Evolutionary conservation across 2,797 vertebrate genomes (phyloP), one percentile per base, ranked within the genome.

Genomic region (Cuculus canorus): DNA sequence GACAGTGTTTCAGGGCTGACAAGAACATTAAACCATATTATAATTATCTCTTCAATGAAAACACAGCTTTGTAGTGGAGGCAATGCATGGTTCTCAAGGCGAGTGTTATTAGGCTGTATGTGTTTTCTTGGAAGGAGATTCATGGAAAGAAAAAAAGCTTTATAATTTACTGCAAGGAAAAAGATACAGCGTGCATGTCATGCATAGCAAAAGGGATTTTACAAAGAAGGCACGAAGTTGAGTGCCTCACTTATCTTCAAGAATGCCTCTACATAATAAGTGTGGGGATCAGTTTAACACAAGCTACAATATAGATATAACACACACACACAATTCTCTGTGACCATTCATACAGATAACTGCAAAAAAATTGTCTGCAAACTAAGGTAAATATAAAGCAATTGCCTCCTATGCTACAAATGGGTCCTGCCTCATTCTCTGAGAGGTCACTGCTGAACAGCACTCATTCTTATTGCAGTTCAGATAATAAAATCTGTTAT

Each of bases 141-240:
- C 94, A 93, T 82, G 90, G 90, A 93, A 95, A 96, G 93, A 95
- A 92, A 95, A 39, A 96, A 95, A 96, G 95, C 96, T 95, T 96
- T 96, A 93, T 96, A 92, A 96, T 96, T 96, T 97, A 94, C 90
- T 80, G 68, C 64, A 85, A 96, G 76, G 72, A 82, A 93, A 96
- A 91, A 96, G 95, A 94, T 73, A 95, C 63, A 92, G 93, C 94
- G 86, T 88, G 90, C 95, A 96, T 95, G 95, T 95, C 93, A 96
- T 93, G 94, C 94, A 96, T 96, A 96, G 96, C 88, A 96, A 97
- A 96, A 96, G 93, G 64, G 92, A 94, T 95, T 96, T 96, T 95
- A 96, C 95, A 97, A 95, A 96, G 95, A 95, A 92, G 93, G 90
- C 88, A 96, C 90, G 82, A 95, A 96, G 94, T 96, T 94, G 95